These are phyloP conservation scores for Dorcus parallelipipedus DNA, from an alignment of 2,888 invertebrate genomes.

Conservation along the genomic window DNA sequence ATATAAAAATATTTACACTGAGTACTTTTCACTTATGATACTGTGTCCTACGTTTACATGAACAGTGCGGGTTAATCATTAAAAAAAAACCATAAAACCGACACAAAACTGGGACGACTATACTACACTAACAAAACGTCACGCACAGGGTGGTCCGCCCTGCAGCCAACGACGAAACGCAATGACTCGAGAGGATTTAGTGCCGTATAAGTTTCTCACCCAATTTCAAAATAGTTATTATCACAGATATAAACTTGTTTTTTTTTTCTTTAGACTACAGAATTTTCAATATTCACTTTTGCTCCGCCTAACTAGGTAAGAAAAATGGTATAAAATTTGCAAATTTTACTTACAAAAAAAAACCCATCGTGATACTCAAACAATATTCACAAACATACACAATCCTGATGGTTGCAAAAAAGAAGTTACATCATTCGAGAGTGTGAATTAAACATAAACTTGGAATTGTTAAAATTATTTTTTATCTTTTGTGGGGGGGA, in stretches of 20 bases:
- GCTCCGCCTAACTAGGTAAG: background rate
- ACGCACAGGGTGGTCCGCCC: too few species aligned
- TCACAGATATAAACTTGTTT: background rate
- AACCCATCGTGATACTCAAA: background rate
- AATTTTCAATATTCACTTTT: background rate
- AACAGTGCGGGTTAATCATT: background rate
- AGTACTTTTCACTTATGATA: conserved; percentile 9
- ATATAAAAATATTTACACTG: conserved; percentile 15
- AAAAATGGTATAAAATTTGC: background rate
- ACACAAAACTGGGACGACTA: background rate
- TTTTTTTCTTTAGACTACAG: background rate
- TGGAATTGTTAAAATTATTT: too few species aligned
- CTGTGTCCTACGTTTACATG: background rate
- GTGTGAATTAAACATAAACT: too few species aligned
- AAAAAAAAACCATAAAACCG: too few species aligned
- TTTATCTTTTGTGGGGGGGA: too few species aligned
- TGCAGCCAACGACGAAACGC: background rate
- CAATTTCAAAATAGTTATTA: background rate
- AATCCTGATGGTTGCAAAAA: too few species aligned
- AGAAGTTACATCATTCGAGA: too few species aligned
- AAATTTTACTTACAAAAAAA: background rate
- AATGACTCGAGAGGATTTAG: background rate
- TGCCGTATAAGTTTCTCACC: background rate
- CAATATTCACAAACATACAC: too few species aligned
- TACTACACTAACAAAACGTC: too few species aligned